phyloP scores from a whole-genome alignment of 2,888 invertebrate genomes.

The Melieria crassipennis region DNA sequence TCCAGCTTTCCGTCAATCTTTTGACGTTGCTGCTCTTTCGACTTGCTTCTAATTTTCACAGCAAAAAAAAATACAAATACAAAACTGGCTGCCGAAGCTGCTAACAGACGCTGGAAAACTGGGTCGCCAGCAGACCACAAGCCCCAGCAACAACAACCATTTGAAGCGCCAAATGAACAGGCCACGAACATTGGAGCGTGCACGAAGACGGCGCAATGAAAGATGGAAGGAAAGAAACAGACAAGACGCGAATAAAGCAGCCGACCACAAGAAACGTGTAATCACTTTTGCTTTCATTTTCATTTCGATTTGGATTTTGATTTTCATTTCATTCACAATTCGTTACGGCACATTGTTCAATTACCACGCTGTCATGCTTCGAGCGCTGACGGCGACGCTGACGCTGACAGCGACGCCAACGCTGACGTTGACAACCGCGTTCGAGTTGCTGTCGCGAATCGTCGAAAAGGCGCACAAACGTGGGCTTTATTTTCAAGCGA shows the following conservation, averaged over 20 bases:
- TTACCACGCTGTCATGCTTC: slow-evolving; percentile 27
- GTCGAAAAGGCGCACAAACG: neutral
- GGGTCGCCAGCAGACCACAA: slow-evolving; percentile 27
- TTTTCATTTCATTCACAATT: slow-evolving; percentile 34
- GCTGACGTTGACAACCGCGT: neutral
- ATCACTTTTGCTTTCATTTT: slow-evolving; percentile 35
- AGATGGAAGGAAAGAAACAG: slow-evolving; percentile 3
- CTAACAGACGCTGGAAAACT: slow-evolving; percentile 13
- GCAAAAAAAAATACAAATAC: too few species aligned
- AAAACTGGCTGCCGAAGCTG: too few species aligned
- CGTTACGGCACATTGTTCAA: slow-evolving; percentile 30
- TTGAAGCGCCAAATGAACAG: slow-evolving; percentile 18
- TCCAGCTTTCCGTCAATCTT: too few species aligned
- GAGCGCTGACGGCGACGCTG: neutral
- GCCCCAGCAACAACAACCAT: slow-evolving; percentile 13
- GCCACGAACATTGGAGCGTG: slow-evolving; percentile 10
- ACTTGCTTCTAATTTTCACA: too few species aligned
- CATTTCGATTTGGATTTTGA: slow-evolving; percentile 23
- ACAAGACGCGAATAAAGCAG: neutral
- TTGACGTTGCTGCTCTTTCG: too few species aligned
- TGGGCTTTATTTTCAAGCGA: neutral
- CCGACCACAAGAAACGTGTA: slow-evolving; percentile 18
- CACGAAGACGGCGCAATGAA: neutral
- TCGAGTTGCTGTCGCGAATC: neutral
- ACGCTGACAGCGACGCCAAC: neutral